phyloP scores from a whole-genome alignment of 2,888 invertebrate species.

The Hofmannophila pseudospretella region DNA sequence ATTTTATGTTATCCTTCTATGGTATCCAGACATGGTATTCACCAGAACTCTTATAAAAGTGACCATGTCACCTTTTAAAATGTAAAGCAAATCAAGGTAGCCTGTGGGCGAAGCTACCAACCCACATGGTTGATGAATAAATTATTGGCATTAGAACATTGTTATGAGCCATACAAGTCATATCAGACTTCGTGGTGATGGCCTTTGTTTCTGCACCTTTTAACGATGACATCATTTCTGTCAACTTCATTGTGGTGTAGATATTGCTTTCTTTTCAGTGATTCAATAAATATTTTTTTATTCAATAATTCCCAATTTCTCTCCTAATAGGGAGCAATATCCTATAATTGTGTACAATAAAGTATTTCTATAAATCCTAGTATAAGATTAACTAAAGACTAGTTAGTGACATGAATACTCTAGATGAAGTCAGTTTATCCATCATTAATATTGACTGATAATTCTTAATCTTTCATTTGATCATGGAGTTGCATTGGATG shows the following conservation, averaged over 20 bases:
- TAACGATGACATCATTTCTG: slow-evolving; percentile 16
- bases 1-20: neutral
- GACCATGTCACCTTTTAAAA: slow-evolving; percentile 39
- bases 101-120: slow-evolving; percentile 61
- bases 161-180: slow-evolving; percentile 58
- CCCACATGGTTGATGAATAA: slow-evolving; percentile 70
- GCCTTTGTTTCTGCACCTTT: slow-evolving; percentile 36
- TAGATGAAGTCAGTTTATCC: too few species aligned
- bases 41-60: slow-evolving; percentile 13
- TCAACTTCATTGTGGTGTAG: neutral
- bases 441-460: too few species aligned
- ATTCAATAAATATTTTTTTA: too few species aligned
- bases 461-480: too few species aligned
- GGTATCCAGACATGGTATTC: neutral
- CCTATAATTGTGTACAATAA: too few species aligned
- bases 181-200: slow-evolving; percentile 41
- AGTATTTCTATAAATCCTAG: too few species aligned
- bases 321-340: too few species aligned
- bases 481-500: too few species aligned
- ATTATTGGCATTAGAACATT: slow-evolving; percentile 68
- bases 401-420: too few species aligned
- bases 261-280: neutral
- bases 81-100: slow-evolving; percentile 58
- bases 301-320: too few species aligned
- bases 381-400: too few species aligned